Conservation (phyloP, 2,888 invertebrate species). For the Mimas tiliae region DNA sequence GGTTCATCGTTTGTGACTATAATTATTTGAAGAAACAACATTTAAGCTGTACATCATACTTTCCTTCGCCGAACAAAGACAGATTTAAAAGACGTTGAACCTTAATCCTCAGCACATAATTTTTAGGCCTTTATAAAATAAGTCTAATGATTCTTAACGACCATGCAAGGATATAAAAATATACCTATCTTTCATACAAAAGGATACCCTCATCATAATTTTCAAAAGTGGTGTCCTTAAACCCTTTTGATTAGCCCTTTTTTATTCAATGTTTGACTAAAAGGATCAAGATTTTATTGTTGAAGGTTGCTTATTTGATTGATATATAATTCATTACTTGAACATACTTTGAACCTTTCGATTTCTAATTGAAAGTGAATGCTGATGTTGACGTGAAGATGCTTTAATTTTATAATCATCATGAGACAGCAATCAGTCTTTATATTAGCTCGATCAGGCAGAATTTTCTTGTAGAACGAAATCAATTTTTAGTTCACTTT, state of each 20-base stretch:
- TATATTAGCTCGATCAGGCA: no score
- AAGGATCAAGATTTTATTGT: not conserved
- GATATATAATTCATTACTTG: not conserved
- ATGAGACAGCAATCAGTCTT: no score
- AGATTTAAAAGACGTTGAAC: conserved; percentile 14
- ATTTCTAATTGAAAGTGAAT: conserved; percentile 12
- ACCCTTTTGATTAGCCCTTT: conserved; percentile 7
- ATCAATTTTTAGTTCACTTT: no score
- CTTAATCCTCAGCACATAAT: not conserved
- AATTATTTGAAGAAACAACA: not conserved
- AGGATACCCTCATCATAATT: conserved; percentile 3
- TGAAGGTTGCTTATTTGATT: not conserved
- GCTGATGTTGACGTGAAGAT: no score
- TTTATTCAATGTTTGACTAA: not conserved
- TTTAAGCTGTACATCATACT: not conserved
- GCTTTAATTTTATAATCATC: no score
- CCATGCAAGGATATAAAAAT: not conserved
- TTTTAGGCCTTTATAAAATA: not conserved
- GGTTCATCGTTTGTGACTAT: not conserved
- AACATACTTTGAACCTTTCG: not conserved
- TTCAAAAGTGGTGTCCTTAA: conserved; percentile 4
- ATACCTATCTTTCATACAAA: not conserved
- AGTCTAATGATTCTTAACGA: not conserved
- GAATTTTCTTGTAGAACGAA: no score
- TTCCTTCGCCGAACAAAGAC: not conserved